Conservation (phyloP, 2,113 vertebrate genomes). For the Montifringilla adamsi region DNA sequence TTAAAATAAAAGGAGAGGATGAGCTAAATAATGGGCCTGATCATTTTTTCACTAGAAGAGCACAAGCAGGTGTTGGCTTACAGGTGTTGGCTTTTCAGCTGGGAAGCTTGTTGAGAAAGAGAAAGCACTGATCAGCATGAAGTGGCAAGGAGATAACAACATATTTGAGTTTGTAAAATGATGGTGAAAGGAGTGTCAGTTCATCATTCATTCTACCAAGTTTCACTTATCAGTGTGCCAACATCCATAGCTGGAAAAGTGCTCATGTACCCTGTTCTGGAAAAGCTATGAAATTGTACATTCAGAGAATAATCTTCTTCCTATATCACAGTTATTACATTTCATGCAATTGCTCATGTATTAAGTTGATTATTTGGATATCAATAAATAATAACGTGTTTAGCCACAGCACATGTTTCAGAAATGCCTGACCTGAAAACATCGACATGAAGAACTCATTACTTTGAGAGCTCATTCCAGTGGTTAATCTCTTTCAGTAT, state of each 20-base stretch:
- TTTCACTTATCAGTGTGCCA: neutral
- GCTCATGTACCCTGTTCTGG: neutral
- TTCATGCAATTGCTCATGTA: neutral
- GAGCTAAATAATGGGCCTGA: neutral
- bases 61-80: neutral
- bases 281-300: neutral
- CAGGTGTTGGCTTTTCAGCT: neutral
- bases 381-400: neutral
- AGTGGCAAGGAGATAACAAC: neutral
- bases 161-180: neutral
- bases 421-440: neutral
- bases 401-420: neutral
- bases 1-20: neutral
- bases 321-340: neutral
- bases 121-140: neutral
- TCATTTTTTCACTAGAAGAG: neutral
- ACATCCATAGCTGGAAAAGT: neutral
- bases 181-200: neutral
- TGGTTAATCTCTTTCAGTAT: neutral
- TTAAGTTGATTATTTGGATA: constrained; percentile 8
- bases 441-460: neutral
- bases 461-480: neutral
- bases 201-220: neutral
- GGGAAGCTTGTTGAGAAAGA: neutral
- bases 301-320: neutral